Percentiles rank a stretch among this genome's conserved stretches.
Evolutionary conservation across 2,113 vertebrate species (phyloP).

Genomic region (Laticauda colubrina): DNA sequence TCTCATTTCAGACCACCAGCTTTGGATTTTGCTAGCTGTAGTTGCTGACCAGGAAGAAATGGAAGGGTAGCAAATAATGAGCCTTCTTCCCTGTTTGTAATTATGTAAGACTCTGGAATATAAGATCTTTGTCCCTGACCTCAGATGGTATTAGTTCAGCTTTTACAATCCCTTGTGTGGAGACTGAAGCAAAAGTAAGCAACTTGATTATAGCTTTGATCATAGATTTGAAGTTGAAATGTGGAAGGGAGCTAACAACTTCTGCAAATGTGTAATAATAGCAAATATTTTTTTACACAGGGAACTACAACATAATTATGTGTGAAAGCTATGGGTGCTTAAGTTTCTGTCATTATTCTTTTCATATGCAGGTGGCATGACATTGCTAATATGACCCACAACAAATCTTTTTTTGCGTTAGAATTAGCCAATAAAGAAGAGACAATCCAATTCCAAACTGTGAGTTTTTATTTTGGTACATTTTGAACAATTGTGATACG

Average conservation of each 20-base stretch:
- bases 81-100: neutral
- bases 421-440: conserved; percentile 94
- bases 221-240: neutral
- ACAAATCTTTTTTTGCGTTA: conserved; percentile 93
- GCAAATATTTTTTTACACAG: neutral
- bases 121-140: neutral
- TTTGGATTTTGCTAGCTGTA: neutral
- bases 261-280: neutral
- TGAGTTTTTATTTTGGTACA: conserved; percentile 49
- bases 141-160: neutral
- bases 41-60: neutral
- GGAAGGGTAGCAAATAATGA: neutral
- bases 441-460: conserved; percentile 96
- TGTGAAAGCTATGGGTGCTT: neutral
- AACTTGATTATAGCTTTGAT: neutral
- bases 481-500: neutral
- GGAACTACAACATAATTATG: neutral
- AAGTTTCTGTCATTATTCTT: neutral
- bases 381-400: conserved; percentile 98
- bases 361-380: conserved; percentile 86
- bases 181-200: neutral
- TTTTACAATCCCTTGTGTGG: neutral
- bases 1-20: neutral
- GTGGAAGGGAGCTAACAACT: neutral
- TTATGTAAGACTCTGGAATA: neutral